Base-by-base conservation (phyloP, 2,797 vertebrate species). In the Neosalanx taihuensis region DNA sequence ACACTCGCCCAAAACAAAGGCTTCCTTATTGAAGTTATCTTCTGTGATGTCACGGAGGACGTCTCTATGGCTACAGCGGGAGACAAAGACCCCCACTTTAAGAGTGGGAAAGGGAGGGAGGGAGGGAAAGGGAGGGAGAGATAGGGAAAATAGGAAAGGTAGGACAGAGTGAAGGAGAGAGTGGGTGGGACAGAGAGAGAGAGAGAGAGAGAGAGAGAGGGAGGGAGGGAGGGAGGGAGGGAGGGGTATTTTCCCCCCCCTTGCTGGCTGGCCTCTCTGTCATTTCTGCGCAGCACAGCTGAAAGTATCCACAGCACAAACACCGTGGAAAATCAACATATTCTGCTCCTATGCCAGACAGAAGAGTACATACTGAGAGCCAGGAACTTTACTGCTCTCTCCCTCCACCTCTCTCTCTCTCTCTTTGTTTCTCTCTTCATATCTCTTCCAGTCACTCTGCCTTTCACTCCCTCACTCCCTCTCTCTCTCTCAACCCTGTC, bases 221-320 rank as follows among this genome's bases (percentile, higher is more conserved):
- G 37, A 10, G 37, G 37, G 5, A 37, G 7, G 7, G 6, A 37
- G 35, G 6, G 6, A 68, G 37, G 31, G 81, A 71, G 73, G 81
- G 81, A 84, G 81, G 83, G 78, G 83, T 81, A 77, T 85, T 86
- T 79, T 73, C 29, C 37, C 72, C 78, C 82, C 67, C 80, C 83
- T n/a, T n/a, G 71, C 81, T 78, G 80, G 20, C 79, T 69, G 64
- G 73, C 76, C 51, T 77, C 79, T 72, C 81, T 79, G 77, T 89
- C 81, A 87, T 85, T 90, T 91, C 88, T 91, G 88, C 86, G 90
- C 91, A 90, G 77, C 75, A 72, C 70, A 67, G 74, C 69, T 79
- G 49, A 73, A 79, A 81, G 75, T 84, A 72, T 76, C 77, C 71
- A 66, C 69, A 84, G 77, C 72, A 79, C 77, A 86, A 88, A 85